Base-by-base conservation (phyloP, 2,888 invertebrate genomes). In the Linnaemya tessellans region DNA sequence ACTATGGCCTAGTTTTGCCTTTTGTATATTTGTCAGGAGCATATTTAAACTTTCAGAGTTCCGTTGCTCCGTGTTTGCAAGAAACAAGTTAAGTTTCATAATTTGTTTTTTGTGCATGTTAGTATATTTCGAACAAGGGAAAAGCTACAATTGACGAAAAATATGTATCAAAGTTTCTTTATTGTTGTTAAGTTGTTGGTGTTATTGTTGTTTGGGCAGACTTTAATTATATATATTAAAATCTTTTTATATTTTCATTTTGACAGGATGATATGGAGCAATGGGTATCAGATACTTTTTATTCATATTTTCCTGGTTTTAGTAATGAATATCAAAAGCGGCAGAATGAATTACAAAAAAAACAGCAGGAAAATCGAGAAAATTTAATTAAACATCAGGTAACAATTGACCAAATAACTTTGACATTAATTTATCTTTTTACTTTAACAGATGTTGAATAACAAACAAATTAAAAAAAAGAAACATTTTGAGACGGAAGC, bases 241-340 rank as follows among this genome's bases (percentile, higher is more conserved):
- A 22, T 46, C 11, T 43, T 56, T 73, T 64, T 60, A 18, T 64
- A 18, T 70, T 67, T 62, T n/a, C 60, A 58, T 75, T 84, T 71
- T 68, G 62, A 65, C 86, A 92, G 91, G 91, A 91, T 91, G 91
- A 91, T 84, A 92, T 92, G 93, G 92, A 92, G 88, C 92, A 92
- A 90, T 92, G 92, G 92, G 90, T 92, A 83, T 90, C 93, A 78
- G 92, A 92, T 88, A 90, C 91, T 85, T 92, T 92, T 88, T 92
- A 92, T 87, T 92, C 92, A 79, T 92, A 93, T 88, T 92, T 92
- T 89, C 93, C 92, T 80, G 93, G 92, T 84, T 92, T 89, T 88
- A 92, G 90, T 83, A 90, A 92, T 88, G 91, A 92, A 88, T 89
- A 90, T 87, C 90, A 91, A 87, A 92, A 91, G 88, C 89, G 91